These are phyloP conservation scores for human (Homo sapiens) DNA, from an alignment of 2,113 vertebrate species.

Conservation along the genomic window GRCh38 chr9:80025501-80026000, in stretches of 20 bases:
- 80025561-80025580: background rate
- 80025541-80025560: background rate
- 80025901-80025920: background rate
- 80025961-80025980: background rate
- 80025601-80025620: background rate
- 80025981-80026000: background rate
- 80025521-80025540: background rate
- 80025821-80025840: background rate
- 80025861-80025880: background rate
- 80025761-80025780: background rate
- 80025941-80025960: background rate
- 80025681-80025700: background rate
- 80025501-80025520: background rate
- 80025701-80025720: background rate
- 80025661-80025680: background rate
- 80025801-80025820: background rate
- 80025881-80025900: background rate
- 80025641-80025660: background rate
- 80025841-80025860: background rate
- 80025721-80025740: background rate
- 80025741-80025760: background rate
- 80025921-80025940: background rate
- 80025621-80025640: background rate
- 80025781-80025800: background rate
- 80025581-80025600: background rate